Conservation (phyloP, 2,797 vertebrate species). For the Poeciliopsis turneri region DNA sequence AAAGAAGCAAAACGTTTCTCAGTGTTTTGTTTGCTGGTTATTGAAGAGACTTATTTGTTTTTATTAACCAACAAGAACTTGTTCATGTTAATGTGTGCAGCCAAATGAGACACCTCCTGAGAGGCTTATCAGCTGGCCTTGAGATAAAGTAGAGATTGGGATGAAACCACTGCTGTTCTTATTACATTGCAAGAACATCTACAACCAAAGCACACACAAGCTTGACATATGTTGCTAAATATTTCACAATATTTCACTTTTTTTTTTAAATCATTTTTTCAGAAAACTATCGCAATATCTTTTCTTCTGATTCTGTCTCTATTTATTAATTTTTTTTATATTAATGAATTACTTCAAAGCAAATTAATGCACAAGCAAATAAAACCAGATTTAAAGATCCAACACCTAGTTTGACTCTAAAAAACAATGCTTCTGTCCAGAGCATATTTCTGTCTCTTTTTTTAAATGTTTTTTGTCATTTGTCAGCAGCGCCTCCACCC, state of each 20-base stretch:
- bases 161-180: neutral
- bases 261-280: neutral
- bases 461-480: neutral
- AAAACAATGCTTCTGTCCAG: neutral
- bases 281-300: neutral
- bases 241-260: neutral
- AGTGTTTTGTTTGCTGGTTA: neutral
- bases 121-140: conserved; percentile 48
- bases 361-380: neutral
- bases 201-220: neutral
- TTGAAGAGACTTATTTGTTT: neutral
- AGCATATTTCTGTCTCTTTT: neutral
- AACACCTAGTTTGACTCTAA: neutral
- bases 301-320: neutral
- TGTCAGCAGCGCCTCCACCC: neutral
- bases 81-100: neutral
- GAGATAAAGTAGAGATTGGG: neutral
- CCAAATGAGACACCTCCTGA: conserved; percentile 29
- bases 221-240: neutral
- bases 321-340: neutral
- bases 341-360: neutral
- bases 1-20: neutral
- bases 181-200: neutral
- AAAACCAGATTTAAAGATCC: neutral
- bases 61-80: neutral